Evolutionary conservation across 2,113 vertebrate genomes (phyloP).

Genomic region (Tamias sibiricus): DNA sequence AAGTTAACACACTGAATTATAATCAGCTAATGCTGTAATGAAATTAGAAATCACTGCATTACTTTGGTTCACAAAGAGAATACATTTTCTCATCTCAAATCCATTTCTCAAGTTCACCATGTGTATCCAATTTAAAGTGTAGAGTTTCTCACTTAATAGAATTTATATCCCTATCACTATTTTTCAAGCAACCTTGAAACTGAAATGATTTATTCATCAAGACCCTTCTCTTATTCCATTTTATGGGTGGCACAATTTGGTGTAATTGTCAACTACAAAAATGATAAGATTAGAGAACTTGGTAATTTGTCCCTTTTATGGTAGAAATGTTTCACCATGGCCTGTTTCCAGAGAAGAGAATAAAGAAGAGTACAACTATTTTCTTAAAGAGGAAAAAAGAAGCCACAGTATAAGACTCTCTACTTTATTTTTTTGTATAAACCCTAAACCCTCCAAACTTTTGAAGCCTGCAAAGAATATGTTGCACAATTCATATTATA

Average conservation of each 20-base stretch:
- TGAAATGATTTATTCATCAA: conserved; percentile 59
- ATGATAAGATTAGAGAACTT: neutral
- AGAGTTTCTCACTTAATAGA: neutral
- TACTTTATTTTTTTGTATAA: neutral
- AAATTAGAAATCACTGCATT: conserved; percentile 15
- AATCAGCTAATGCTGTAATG: conserved; percentile 8
- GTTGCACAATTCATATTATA: neutral
- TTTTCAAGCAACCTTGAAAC: conserved; percentile 61
- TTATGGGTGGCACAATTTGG: conserved; percentile 30
- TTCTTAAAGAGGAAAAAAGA: conserved; percentile 4
- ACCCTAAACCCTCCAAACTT: neutral
- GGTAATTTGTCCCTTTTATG: neutral
- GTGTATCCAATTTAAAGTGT: conserved; percentile 29
- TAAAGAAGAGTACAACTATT: neutral
- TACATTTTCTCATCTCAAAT: conserved; percentile 17
- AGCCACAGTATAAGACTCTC: neutral
- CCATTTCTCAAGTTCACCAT: neutral
- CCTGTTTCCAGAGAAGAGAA: neutral
- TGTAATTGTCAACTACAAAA: conserved; percentile 49
- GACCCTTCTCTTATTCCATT: conserved; percentile 32
- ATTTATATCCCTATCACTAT: conserved; percentile 49
- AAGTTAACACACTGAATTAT: conserved; percentile 45
- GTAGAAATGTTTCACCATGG: neutral
- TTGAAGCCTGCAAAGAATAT: neutral
- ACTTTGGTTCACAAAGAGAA: conserved; percentile 41